These are phyloP conservation scores for Clostera curtula DNA, from an alignment of 2,888 invertebrate genomes.

Conservation along the genomic window DNA sequence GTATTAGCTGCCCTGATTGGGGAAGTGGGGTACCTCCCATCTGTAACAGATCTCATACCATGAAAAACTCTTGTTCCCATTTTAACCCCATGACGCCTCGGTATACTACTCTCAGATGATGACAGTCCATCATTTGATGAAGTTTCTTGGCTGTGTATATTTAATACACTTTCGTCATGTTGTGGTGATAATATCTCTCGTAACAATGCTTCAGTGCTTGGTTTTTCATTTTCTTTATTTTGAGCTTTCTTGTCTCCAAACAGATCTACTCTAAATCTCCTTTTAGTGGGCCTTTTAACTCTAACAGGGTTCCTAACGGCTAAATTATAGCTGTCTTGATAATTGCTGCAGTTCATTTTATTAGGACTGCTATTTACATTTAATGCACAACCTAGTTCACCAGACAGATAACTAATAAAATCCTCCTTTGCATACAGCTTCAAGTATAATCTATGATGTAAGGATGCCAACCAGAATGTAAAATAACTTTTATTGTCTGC, in stretches of 20 bases:
- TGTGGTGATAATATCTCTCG: slow-evolving; percentile 54
- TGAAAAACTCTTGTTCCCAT: slow-evolving; percentile 83
- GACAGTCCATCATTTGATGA: slow-evolving; percentile 65
- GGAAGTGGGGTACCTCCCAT: slow-evolving; percentile 37
- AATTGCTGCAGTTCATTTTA: slow-evolving; percentile 58
- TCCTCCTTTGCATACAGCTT: slow-evolving; percentile 82
- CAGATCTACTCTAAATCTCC: slow-evolving; percentile 68
- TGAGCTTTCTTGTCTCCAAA: slow-evolving; percentile 71
- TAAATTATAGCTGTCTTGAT: slow-evolving; percentile 67
- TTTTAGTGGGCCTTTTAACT: slow-evolving; percentile 57
- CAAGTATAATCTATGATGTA: slow-evolving; percentile 85
- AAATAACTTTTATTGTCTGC: slow-evolving; percentile 84
- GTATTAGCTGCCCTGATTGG: slow-evolving; percentile 32
- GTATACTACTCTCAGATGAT: slow-evolving; percentile 68
- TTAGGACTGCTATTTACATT: slow-evolving; percentile 44
- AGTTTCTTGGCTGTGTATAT: slow-evolving; percentile 38
- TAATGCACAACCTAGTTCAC: slow-evolving; percentile 74
- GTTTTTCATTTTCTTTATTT: slow-evolving; percentile 82
- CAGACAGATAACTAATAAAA: slow-evolving; percentile 77
- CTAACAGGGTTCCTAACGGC: slow-evolving; percentile 63
- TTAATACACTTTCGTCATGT: slow-evolving; percentile 33
- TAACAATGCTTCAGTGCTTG: slow-evolving; percentile 62
- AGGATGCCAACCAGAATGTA: slow-evolving; percentile 84
- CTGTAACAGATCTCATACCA: slow-evolving; percentile 48
- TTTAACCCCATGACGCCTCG: slow-evolving; percentile 80